A percentile compares a stretch with the other conserved stretches of the same genome.
phyloP scores from a whole-genome alignment of 2,113 vertebrate genomes.

The Amazona guildingii region DNA sequence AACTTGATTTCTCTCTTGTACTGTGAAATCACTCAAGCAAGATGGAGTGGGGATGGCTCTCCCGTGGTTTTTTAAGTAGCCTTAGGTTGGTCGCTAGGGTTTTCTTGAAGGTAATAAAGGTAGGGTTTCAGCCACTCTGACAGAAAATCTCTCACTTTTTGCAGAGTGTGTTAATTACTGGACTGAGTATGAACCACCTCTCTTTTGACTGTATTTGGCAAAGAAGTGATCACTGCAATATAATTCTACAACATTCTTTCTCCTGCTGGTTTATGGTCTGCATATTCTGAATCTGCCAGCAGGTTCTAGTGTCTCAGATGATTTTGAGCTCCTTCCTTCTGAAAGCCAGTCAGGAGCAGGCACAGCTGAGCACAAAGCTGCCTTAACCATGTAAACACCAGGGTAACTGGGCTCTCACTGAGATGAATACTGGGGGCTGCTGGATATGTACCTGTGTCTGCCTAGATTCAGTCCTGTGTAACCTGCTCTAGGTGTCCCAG shows the following conservation, averaged over 20 bases:
- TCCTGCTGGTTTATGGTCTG: not conserved
- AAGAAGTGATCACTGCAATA: not conserved
- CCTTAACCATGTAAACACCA: not conserved
- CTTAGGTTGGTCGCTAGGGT: not conserved
- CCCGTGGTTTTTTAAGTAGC: not conserved
- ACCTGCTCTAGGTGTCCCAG: not conserved
- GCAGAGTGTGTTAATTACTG: not conserved
- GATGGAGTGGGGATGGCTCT: too few species aligned
- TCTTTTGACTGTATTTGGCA: not conserved
- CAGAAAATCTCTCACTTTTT: not conserved
- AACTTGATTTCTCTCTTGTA: not conserved
- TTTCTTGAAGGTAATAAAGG: not conserved
- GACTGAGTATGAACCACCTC: not conserved
- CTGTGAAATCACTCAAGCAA: not conserved
- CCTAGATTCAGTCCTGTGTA: not conserved
- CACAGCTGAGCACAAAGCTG: not conserved
- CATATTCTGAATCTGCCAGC: not conserved
- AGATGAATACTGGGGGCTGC: not conserved
- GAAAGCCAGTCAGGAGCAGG: not conserved
- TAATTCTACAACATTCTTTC: not conserved
- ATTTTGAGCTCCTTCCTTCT: not conserved
- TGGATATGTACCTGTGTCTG: not conserved
- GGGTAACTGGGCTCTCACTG: not conserved
- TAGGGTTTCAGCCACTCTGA: not conserved
- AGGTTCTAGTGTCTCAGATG: not conserved